Percentiles rank a stretch among this genome's conserved stretches.
Evolutionary conservation across 2,797 vertebrate genomes (phyloP).

Genomic region (Ptychobarbus kaznakovi): DNA sequence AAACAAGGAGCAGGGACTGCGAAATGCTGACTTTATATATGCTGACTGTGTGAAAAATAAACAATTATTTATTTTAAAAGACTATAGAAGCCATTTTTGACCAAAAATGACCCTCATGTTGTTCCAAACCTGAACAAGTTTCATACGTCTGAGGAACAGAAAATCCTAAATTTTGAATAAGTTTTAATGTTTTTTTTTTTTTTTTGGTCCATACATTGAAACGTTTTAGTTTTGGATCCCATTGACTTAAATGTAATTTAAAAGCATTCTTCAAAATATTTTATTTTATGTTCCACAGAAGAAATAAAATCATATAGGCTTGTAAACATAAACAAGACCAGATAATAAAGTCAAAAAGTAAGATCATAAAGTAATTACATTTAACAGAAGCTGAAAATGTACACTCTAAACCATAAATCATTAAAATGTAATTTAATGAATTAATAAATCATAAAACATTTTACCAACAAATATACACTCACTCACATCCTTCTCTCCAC

Average conservation of each 20-base stretch:
- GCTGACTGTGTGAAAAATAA: constrained; percentile 4
- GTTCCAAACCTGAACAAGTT: not conserved
- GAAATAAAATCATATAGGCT: not conserved
- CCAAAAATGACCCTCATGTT: not conserved
- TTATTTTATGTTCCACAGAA: not conserved
- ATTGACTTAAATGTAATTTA: not conserved
- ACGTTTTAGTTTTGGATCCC: too few species aligned
- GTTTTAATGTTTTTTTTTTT: not conserved
- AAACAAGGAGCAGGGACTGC: constrained; percentile 47
- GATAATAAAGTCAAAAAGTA: not conserved
- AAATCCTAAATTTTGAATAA: not conserved
- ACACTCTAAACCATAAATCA: not conserved
- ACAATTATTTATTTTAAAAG: not conserved
- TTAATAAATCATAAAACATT: too few species aligned
- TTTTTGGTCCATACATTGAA: not conserved
- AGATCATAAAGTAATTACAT: not conserved
- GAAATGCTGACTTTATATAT: constrained; percentile 55
- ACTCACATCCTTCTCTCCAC: too few species aligned
- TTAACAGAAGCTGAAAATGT: not conserved
- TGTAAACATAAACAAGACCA: not conserved
- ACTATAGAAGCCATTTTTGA: not conserved
- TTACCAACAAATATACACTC: too few species aligned
- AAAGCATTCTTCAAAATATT: not conserved
- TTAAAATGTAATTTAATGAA: too few species aligned
- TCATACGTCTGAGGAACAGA: not conserved